Base-by-base conservation (phyloP, 1,140 invertebrate species). In the Dysdera silvatica region DNA sequence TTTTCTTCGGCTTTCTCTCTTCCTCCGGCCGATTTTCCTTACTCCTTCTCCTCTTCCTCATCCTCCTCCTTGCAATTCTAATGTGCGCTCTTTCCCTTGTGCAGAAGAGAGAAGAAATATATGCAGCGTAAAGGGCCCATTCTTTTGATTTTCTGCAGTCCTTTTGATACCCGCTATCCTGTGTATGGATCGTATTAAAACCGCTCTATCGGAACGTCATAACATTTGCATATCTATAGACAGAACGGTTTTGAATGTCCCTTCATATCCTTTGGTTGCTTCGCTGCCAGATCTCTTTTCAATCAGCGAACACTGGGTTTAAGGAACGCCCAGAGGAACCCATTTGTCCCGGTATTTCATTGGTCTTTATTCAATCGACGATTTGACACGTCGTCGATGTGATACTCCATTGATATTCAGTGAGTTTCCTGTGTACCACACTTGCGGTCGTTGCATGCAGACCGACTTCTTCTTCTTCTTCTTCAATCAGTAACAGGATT, bases 131-230 rank as follows among this genome's bases (percentile, higher is more conserved):
- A 35, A n/a, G 47, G 47, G 5, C 23, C 24, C 16, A 45, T 35
- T 60, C 57, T 60, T 60, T 61, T 53, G 53, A 61, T 52, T 61
- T 43, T 53, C 45, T 26, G 57, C 35, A 31, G 47, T 32, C n/a
- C n/a, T n/a, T 53, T 32, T 32, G 40, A 49, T n/a, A 16, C 2
- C 16, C 33, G 28, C 33, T 8, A n/a, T 40, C 33, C n/a, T 18
- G 16, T 16, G 26, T 20, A 45, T 14, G 6, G 57, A 18, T 45
- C 53, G 18, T 52, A 61, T 61, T 61, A 52, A 52, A 41, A 40
- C 40, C n/a, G 58, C 58, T 52, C 52, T 61, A 60, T 51, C 57
- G 45, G 8, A 16, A 48, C 35, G 51, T 51, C 57, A 43, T 60
- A 60, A 60, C 49, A 60, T 60, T 60, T 60, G 32, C 57, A 60